A percentile compares a stretch with the other conserved stretches of the same genome.
Conservation (phyloP, 2,888 invertebrate species). For the Andrena dorsata region DNA sequence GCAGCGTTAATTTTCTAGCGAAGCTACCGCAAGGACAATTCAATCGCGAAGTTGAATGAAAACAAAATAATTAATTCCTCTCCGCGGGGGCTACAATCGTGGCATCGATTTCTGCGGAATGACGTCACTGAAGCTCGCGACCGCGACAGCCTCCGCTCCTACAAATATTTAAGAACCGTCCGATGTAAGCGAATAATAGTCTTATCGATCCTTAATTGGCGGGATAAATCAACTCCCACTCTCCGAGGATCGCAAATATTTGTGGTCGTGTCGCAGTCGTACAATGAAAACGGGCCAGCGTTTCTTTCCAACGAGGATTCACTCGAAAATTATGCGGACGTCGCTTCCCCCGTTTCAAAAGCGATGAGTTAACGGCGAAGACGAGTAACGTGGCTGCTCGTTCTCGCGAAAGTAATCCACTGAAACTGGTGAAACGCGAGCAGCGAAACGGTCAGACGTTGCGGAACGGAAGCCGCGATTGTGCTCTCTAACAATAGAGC, state of each 20-base stretch:
- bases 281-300: too few relatives aligned
- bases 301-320: background rate
- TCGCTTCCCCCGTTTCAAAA: background rate
- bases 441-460: background rate
- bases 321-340: background rate
- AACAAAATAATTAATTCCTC: conserved; percentile 40
- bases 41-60: conserved; percentile 21
- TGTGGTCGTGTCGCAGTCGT: too few relatives aligned
- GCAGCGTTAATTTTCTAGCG: background rate
- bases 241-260: background rate
- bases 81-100: background rate
- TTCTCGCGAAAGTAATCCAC: background rate
- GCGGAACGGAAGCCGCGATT: conserved; percentile 16
- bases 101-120: conserved; percentile 17
- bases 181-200: background rate
- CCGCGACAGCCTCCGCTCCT: background rate
- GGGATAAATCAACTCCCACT: background rate
- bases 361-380: background rate
- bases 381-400: background rate
- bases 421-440: background rate
- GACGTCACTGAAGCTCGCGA: background rate
- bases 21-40: background rate
- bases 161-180: background rate
- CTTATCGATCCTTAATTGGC: background rate
- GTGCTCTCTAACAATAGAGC: conserved; percentile 13